Percentiles rank a stretch among this genome's conserved stretches.
These are phyloP conservation scores for Spilarctia lutea DNA, from an alignment of 2,888 invertebrate genomes.

Conservation along the genomic window DNA sequence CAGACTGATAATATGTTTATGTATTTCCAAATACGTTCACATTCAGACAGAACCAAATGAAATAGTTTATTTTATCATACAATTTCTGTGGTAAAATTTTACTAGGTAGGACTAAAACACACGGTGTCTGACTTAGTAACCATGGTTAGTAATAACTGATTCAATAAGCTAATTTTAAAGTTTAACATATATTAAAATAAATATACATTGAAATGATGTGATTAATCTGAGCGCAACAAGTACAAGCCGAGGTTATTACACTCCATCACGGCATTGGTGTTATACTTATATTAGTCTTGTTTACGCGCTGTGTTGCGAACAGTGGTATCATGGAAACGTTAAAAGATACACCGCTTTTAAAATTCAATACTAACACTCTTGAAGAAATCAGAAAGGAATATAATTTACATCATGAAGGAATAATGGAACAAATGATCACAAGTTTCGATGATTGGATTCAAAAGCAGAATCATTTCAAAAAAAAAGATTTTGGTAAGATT, in stretches of 20 bases:
- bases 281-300: not conserved
- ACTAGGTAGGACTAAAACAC: too few relatives aligned
- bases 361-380: constrained; percentile 6
- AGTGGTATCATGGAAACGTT: constrained; percentile 5
- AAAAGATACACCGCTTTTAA: not conserved
- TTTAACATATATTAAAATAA: not conserved
- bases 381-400: constrained; percentile 7
- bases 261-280: not conserved
- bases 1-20: too few relatives aligned
- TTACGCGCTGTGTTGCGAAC: not conserved
- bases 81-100: too few relatives aligned
- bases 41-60: too few relatives aligned
- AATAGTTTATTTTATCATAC: too few relatives aligned
- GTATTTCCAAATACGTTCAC: too few relatives aligned
- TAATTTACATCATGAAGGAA: constrained; percentile 11
- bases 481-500: constrained; percentile 16
- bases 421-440: not conserved
- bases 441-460: constrained; percentile 16
- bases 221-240: not conserved
- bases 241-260: not conserved
- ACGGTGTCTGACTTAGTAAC: too few relatives aligned
- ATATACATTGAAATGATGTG: not conserved
- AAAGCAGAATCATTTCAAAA: constrained; percentile 16
- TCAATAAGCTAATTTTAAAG: not conserved
- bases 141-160: not conserved